Base-by-base conservation (phyloP, 2,113 vertebrate species). In the Ctenodactylus gundi region DNA sequence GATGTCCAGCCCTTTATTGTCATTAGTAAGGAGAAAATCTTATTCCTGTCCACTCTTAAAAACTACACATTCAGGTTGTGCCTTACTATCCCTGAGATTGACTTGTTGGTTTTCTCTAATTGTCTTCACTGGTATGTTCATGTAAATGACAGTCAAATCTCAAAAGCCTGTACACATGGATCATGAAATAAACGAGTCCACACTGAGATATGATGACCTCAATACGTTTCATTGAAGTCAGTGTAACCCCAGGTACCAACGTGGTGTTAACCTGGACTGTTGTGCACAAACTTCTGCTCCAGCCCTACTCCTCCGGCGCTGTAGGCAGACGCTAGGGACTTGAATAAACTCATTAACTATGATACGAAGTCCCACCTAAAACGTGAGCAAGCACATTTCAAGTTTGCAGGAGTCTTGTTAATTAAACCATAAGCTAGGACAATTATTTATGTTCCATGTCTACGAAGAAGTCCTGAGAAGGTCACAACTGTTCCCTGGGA, bases 131-230 rank as follows among this genome's bases (percentile, higher is more conserved):
- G 58, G 49, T 46, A 36, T 87, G 78, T 93, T 82, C 85, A 58
- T 90, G 88, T 97, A 95, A 94, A 95, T 90, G 67, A 53, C 15
- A 95, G 90, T 93, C 87, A 55, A 92, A 70, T 94, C 95, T 87
- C 92, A 86, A 77, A 91, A 95, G 87, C 90, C 82, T 93, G 81
- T 96, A 21, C 88, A 77, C 62, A 11, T 60, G 88, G 81, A 88
- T 90, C 92, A 91, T 84, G 75, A 85, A 96, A 97, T 96, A 97
- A 96, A 96, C 53, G 81, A 23, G 55, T 95, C 93, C 93, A 94
- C 49, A 29, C 72, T 44, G 81, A 97, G 85, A 27, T 8, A 3
- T 2, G 15, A 88, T 23, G 90, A 58, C 92, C 83, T 85, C 51
- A 73, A 39, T 90, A 93, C 51, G 87, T 93, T 62, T 92, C 88